Evolutionary conservation across 2,113 vertebrate genomes (phyloP), one percentile per base, ranked within the genome.

Genomic region (Chloropsis cyanopogon): DNA sequence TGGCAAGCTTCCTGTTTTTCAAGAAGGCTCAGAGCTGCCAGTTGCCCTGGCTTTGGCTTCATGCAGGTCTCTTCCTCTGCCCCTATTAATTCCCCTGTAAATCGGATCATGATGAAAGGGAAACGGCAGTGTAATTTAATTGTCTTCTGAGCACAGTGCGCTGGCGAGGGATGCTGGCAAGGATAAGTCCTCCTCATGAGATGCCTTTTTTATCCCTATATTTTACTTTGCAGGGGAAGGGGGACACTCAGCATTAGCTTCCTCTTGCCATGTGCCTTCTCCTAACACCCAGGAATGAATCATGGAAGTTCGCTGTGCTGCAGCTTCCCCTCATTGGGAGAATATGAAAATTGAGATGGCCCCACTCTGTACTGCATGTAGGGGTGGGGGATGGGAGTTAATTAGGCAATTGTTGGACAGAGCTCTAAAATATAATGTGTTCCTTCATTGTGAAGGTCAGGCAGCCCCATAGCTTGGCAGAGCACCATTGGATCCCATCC

Each of bases 51-150:
- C 73, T 93, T 79, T 92, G 83, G 61, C 57, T 92, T 69, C 49
- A 37, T 7, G 4, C 2, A 3, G 69, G 37, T 54, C 75, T 92
- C 84, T 94, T 95, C 94, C 95, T 92, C 91, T 95, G 81, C 70
- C 76, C 72, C 64, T 85, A 44, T 94, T 94, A 94, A 96, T 94
- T 92, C 52, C n/a, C 64, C 69, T 11, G 29, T 76, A 82, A 96
- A 94, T 95, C 3, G 11, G 82, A 96, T 96, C 78, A 85, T 22
- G 87, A 47, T 59, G 87, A 97, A 95, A 96, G 86, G 86, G 84
- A 90, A 92, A 42, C 5, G 0, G 66, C 66, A 49, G 70, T 3
- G 50, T 95, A 95, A 96, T 95, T 65, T 13, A 85, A 95, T 96
- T 95, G 81, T 96, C 54, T 54, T 77, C 61, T 2, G 2, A 86